These are phyloP conservation scores for Drosophila mayri DNA, from an alignment of 1,140 invertebrate genomes.

Conservation along the genomic window DNA sequence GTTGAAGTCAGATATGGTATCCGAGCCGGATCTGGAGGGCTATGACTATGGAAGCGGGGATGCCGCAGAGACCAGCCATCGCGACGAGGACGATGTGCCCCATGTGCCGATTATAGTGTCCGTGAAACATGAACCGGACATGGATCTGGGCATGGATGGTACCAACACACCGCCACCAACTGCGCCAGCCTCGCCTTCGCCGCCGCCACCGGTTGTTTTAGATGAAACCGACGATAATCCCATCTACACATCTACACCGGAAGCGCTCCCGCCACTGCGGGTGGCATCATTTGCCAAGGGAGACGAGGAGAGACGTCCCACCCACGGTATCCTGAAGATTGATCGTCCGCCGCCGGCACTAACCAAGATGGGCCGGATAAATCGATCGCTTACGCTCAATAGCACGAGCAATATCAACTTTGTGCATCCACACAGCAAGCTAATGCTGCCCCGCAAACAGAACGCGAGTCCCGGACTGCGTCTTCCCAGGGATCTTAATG, in stretches of 20 bases:
- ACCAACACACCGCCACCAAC: constrained; percentile 68
- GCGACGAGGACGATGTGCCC: constrained; percentile 36
- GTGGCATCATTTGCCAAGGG: constrained; percentile 57
- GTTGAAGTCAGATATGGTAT: constrained; percentile 31
- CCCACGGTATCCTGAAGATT: constrained; percentile 57
- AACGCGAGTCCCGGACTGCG: constrained; percentile 30
- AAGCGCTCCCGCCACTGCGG: constrained; percentile 50
- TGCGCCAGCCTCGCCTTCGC: constrained; percentile 67
- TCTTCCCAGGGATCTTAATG: constrained; percentile 53
- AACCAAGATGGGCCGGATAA: constrained; percentile 25
- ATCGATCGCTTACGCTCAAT: constrained; percentile 53
- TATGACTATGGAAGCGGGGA: constrained; percentile 35
- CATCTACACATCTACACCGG: constrained; percentile 8
- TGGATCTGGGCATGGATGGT: constrained; percentile 66
- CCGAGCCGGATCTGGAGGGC: constrained; percentile 49
- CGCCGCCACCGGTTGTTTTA: constrained; percentile 35
- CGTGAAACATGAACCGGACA: constrained; percentile 69
- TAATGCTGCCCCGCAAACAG: constrained; percentile 68
- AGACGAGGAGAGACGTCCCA: constrained; percentile 25
- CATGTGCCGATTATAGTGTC: constrained; percentile 63
- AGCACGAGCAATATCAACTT: constrained; percentile 69
- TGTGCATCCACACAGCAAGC: constrained; percentile 63
- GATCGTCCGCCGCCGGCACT: constrained; percentile 54
- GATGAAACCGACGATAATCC: constrained; percentile 12
- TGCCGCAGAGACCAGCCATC: constrained; percentile 3